Percentiles rank a stretch among this genome's conserved stretches.
Evolutionary conservation across 2,113 vertebrate genomes (phyloP).

Genomic region (Malurus elegans): DNA sequence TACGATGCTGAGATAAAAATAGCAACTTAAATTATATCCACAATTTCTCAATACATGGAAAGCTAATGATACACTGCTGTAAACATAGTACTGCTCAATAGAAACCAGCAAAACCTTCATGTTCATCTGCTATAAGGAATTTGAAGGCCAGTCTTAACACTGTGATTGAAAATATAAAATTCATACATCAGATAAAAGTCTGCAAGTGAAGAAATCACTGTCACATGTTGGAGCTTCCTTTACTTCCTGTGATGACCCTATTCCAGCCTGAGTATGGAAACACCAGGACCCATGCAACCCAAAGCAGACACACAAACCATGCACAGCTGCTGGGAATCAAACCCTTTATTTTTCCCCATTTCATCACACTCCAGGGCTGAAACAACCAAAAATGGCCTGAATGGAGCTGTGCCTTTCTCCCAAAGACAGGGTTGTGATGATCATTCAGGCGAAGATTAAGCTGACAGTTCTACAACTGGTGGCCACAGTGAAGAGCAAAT

Average conservation of each 20-base stretch:
- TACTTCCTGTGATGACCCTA: neutral
- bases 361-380: neutral
- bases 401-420: neutral
- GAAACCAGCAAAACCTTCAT: neutral
- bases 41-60: neutral
- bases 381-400: neutral
- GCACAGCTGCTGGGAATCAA: neutral
- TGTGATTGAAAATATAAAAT: neutral
- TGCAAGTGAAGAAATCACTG: neutral
- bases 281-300: neutral
- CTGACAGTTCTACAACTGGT: neutral
- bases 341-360: neutral
- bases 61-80: neutral
- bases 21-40: neutral
- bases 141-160: neutral
- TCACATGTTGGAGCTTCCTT: neutral
- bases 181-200: neutral
- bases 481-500: neutral
- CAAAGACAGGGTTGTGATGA: neutral
- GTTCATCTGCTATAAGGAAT: neutral
- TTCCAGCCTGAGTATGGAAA: neutral
- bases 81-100: neutral
- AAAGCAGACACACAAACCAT: neutral
- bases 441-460: neutral
- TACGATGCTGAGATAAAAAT: neutral